phyloP scores from a whole-genome alignment of 53 echinoderm and acorn worm species.

The Luidia sarsii region DNA sequence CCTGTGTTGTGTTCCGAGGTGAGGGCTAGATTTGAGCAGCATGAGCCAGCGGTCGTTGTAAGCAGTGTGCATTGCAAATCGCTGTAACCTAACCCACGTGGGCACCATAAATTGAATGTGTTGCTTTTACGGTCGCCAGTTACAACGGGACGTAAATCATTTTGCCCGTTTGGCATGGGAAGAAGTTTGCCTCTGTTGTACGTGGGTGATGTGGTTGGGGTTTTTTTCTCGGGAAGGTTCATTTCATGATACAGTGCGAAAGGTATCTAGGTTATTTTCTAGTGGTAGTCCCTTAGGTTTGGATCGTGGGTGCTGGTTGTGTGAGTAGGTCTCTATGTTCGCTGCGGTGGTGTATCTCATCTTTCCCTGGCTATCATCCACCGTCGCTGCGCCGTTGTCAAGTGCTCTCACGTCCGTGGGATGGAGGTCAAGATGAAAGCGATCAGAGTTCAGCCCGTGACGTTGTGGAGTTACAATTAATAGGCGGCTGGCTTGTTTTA shows the following conservation, averaged over 20 bases:
- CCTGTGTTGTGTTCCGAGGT: slow-evolving; percentile 13
- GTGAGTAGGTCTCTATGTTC: too few relatives aligned
- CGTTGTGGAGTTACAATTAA: slow-evolving; percentile 42
- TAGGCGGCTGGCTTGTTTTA: slow-evolving; percentile 51
- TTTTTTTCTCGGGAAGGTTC: too few relatives aligned
- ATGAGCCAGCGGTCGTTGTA: too few relatives aligned
- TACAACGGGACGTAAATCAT: slow-evolving; percentile 44
- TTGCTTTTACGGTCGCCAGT: slow-evolving; percentile 48
- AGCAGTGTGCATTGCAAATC: too few relatives aligned
- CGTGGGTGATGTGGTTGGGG: too few relatives aligned
- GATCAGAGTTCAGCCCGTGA: slow-evolving; percentile 54
- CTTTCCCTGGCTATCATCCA: too few relatives aligned
- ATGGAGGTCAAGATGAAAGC: slow-evolving; percentile 49
- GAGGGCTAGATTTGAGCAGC: too few relatives aligned
- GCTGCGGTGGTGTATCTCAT: too few relatives aligned
- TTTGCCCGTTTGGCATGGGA: background rate
- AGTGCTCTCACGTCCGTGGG: slow-evolving; percentile 50
- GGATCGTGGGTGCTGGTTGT: too few relatives aligned
- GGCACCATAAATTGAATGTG: slow-evolving; percentile 45
- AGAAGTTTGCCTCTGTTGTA: too few relatives aligned
- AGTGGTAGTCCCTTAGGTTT: slow-evolving; percentile 1
- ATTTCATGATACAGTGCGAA: too few relatives aligned
- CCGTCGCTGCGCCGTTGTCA: slow-evolving; percentile 30
- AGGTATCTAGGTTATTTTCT: slow-evolving; percentile 16
- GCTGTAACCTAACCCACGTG: slow-evolving; percentile 31